A percentile compares a stretch with the other conserved stretches of the same genome.
These are phyloP conservation scores for Galerucella nymphaeae DNA, from an alignment of 2,888 invertebrate genomes.

Conservation along the genomic window DNA sequence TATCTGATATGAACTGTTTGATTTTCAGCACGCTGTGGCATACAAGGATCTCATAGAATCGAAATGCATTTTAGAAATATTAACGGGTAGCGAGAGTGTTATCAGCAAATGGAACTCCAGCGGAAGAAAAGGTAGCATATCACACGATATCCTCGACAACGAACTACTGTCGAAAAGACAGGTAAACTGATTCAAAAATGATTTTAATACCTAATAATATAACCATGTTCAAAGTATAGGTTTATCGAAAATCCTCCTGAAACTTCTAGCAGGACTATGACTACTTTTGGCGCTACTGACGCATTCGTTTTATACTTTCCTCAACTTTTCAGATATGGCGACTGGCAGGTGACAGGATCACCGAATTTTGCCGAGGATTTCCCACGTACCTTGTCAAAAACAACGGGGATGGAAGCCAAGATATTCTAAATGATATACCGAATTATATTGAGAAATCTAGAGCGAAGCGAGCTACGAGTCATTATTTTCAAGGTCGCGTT, in stretches of 20 bases:
- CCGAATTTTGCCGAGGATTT: constrained; percentile 65
- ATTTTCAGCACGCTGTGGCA: constrained; percentile 63
- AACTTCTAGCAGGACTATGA: too few relatives aligned
- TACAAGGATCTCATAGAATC: constrained; percentile 63
- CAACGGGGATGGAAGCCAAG: constrained; percentile 33
- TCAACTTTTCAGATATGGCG: constrained; percentile 61
- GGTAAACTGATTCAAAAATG: constrained; percentile 54
- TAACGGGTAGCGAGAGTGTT: constrained; percentile 54
- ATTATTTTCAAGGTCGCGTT: constrained; percentile 64
- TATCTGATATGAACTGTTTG: constrained; percentile 6
- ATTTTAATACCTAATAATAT: too few relatives aligned
- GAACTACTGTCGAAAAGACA: constrained; percentile 64
- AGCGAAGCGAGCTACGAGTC: constrained; percentile 54
- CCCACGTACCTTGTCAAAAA: constrained; percentile 63
- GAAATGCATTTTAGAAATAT: constrained; percentile 64
- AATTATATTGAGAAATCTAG: constrained; percentile 31
- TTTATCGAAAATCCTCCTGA: neutral
- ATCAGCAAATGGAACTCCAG: constrained; percentile 48
- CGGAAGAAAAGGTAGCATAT: constrained; percentile 45
- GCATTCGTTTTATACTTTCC: neutral
- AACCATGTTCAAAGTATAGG: neutral
- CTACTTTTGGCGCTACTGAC: too few relatives aligned
- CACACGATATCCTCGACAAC: constrained; percentile 57
- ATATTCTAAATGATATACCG: constrained; percentile 41
- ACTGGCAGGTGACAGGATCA: constrained; percentile 64